Evolutionary conservation across 2,113 vertebrate genomes (phyloP).

Genomic region (Trogon melanurus): DNA sequence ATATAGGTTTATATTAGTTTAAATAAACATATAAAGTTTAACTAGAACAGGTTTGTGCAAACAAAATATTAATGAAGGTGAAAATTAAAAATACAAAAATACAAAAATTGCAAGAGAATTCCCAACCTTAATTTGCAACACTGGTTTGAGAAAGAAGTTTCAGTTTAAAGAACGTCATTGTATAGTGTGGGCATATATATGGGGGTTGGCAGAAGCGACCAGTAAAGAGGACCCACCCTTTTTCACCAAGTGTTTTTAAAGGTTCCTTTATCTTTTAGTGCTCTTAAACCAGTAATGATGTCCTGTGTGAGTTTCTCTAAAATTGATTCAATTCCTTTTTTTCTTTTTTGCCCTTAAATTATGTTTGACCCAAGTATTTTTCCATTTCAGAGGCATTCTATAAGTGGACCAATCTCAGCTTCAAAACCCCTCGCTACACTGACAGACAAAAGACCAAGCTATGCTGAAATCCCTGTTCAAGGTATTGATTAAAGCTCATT

Average conservation of each 20-base stretch:
- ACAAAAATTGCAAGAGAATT: neutral
- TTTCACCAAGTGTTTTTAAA: neutral
- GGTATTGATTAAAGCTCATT: conserved; percentile 71
- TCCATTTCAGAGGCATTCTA: conserved; percentile 90
- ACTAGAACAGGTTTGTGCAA: neutral
- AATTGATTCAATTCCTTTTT: neutral
- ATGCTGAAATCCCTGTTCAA: conserved; percentile 90
- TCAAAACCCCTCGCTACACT: conserved; percentile 87
- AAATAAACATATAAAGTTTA: neutral
- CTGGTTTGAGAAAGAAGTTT: neutral
- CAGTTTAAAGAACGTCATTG: neutral
- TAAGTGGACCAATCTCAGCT: conserved; percentile 85
- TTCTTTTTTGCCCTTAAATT: neutral
- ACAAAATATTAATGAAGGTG: neutral
- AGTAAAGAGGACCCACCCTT: neutral
- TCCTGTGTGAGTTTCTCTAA: neutral
- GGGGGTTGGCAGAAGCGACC: neutral
- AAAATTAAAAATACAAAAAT: neutral
- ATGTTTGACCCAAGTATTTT: neutral
- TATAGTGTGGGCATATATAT: no score
- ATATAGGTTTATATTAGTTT: neutral
- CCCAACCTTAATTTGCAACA: neutral
- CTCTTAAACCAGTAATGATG: neutral
- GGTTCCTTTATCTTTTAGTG: neutral
- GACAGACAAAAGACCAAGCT: conserved; percentile 92